phyloP scores from a whole-genome alignment of 2,797 vertebrate species.

The Perodicticus potto region DNA sequence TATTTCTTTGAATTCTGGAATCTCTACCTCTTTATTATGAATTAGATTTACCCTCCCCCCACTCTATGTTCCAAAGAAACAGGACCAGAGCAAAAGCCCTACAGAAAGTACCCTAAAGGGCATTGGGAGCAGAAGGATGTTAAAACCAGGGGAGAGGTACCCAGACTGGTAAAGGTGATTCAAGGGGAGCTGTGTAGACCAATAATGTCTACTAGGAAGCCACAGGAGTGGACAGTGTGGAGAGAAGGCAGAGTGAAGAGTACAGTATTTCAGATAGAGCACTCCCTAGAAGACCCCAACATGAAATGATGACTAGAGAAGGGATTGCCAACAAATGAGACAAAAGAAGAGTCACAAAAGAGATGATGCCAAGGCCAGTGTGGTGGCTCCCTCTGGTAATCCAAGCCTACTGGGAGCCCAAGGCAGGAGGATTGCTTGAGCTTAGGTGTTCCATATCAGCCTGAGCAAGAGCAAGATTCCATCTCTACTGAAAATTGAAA shows the following conservation, averaged over 20 bases:
- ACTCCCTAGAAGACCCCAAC: accelerated
- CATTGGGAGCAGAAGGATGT: background rate
- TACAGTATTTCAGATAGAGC: background rate
- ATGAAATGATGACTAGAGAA: background rate
- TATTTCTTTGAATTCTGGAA: background rate
- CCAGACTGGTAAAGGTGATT: background rate
- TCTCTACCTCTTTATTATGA: background rate
- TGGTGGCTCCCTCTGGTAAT: too few relatives aligned
- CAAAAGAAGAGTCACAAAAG: background rate
- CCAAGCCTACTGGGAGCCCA: too few relatives aligned
- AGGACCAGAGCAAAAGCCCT: background rate
- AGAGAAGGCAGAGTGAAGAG: background rate
- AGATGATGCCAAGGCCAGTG: background rate
- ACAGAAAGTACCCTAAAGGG: background rate
- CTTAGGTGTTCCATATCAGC: too few relatives aligned
- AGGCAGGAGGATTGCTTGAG: too few relatives aligned
- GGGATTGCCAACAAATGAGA: background rate
- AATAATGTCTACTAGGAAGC: background rate
- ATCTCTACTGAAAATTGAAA: too few relatives aligned
- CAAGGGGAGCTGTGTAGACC: background rate
- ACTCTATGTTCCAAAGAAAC: background rate
- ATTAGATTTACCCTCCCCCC: background rate
- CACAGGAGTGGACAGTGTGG: background rate
- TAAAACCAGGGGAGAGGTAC: background rate
- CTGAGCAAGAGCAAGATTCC: too few relatives aligned